Conservation (phyloP, 2,113 vertebrate genomes). For the Vulpes ferrilata region DNA sequence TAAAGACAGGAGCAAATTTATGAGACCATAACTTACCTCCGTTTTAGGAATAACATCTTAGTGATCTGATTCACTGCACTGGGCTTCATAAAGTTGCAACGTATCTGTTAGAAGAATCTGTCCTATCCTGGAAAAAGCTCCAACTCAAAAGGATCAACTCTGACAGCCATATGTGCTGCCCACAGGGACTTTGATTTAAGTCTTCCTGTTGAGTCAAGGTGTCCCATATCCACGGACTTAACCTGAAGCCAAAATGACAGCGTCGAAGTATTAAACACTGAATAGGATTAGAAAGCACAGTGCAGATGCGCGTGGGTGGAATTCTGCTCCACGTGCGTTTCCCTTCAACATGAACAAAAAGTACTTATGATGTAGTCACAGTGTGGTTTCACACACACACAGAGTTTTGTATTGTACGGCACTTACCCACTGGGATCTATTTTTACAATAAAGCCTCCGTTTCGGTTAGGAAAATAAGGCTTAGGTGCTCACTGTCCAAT, state of each 20-base stretch:
- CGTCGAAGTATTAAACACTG: neutral
- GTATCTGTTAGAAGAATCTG: neutral
- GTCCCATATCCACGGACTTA: neutral
- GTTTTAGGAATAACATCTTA: neutral
- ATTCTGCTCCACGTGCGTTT: neutral
- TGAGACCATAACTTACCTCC: neutral
- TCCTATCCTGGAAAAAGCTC: neutral
- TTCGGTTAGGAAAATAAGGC: neutral
- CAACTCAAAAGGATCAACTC: neutral
- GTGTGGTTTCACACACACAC: neutral
- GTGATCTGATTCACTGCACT: neutral
- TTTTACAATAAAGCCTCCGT: neutral
- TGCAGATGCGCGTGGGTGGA: neutral
- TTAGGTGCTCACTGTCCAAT: neutral
- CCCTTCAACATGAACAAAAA: neutral
- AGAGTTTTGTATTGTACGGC: neutral
- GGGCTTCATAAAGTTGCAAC: neutral
- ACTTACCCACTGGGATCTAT: neutral
- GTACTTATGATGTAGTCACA: no score
- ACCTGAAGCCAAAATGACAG: neutral
- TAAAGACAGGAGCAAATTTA: neutral
- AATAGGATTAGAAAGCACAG: neutral
- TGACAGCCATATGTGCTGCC: accelerated
- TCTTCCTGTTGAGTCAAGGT: neutral
- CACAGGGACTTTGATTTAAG: neutral